Base-by-base conservation (phyloP, 1,140 invertebrate species). In the Ericerus pela region DNA sequence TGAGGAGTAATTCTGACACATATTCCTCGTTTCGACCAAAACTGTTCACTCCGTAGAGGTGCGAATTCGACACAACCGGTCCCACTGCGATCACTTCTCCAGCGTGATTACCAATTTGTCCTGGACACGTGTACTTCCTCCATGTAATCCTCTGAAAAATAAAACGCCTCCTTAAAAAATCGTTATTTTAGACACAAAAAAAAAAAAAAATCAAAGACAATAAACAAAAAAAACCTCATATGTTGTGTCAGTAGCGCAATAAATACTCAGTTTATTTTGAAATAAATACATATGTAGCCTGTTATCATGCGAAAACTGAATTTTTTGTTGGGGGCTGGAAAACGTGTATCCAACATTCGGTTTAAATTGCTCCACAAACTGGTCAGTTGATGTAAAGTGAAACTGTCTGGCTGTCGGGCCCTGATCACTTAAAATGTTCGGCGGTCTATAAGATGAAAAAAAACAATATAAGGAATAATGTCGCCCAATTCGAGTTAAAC, bases 1-100 rank as follows among this genome's bases (percentile, higher is more conserved):
- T 47, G 18, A 47, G 22, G 3, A 47, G 20, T 22, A 47, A 24
- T 14, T 47, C 41, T 18, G 41, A 47, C 6, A 47, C 16, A 14
- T 24, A 47, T 47, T 47, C 41, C 26, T 47, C 41, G 20, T 47
- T 47, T 14, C 41, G 16, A 47, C 10, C 41, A 24, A 47, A 47
- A 24, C 41, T 47, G 20, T 47, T 47, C 20, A 47, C 14, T 14
- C 41, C 41, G 18, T 47, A 47, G 3, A 47, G 16, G 2, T 20
- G 2, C 3, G 41, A 24, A 47, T 47, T 47, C 26, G 16, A 24
- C 26, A 47, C 41, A 2, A 47, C 26, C 41, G 41, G 41, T 24
- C 41, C 41, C 8, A 47, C 41, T 5, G 41, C 41, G 2, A 47
- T 16, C 10, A 24, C 14, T 47, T 47, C 41, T 22, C 41, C 41